Base-by-base conservation (phyloP, 2,888 invertebrate genomes). In the Epinotia nisella region DNA sequence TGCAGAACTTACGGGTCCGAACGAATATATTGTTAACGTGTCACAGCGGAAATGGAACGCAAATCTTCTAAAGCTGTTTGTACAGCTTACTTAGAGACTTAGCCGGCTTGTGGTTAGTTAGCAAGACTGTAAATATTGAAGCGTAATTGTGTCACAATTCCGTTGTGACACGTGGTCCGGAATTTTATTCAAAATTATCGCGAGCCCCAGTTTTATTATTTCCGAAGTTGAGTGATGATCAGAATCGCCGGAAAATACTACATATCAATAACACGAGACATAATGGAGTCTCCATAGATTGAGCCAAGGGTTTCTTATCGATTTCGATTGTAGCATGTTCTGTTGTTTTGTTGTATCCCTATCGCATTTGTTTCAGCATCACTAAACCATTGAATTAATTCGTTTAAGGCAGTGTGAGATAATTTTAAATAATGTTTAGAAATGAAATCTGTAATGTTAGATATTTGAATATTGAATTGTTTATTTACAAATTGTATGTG, bases 401-500 rank as follows among this genome's bases (percentile, higher is more conserved):
- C 58, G 68, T 73, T 24, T 73, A 73, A 73, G 72, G 58, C 74
- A 85, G 85, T 79, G 84, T 86, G 85, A 81, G 81, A 83, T 85
- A 84, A 83, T 83, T 80, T 78, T 76, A 76, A 60, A 69, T 69
- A 74, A 83, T 84, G 83, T 87, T 86, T 89, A 90, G 86, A 85
- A 87, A 88, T 83, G 85, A 88, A 86, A 87, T 86, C 84, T 87
- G 85, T 89, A 90, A 89, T 75, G 76, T 86, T 92, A 91, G 90
- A 89, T 91, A 91, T 87, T 87, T 91, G 83, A 91, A 91, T 92
- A 93, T 86, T 89, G 84, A 92, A 93, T 90, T 91, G 92, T 90
- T 93, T 93, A 93, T 93, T 93, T 93, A 93, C 92, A 93, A 91
- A 92, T 89, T 92, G 90, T 92, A 93, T 92, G 93, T 93, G 93